Evolutionary conservation across 2,888 invertebrate genomes (phyloP).

Genomic region (Lithosia quadra): DNA sequence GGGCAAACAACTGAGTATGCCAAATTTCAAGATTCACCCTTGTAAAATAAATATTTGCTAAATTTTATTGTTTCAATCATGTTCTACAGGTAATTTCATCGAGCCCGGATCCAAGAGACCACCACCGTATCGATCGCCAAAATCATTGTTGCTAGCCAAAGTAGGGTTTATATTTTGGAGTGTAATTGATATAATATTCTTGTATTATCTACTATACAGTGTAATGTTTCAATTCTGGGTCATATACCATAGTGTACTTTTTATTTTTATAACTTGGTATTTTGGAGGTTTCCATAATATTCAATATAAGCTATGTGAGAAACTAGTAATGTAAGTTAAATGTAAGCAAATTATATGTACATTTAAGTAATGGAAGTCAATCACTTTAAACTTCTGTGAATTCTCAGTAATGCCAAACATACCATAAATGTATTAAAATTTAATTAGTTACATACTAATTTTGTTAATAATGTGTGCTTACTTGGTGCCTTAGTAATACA

Average conservation of each 20-base stretch:
- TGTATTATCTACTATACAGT: slow-evolving; percentile 76
- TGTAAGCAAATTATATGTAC: not conserved
- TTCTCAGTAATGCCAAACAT: slow-evolving; percentile 66
- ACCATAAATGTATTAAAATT: not conserved
- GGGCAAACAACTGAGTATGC: too few relatives aligned
- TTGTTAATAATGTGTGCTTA: not conserved
- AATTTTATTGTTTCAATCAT: not conserved
- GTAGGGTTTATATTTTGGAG: slow-evolving; percentile 90
- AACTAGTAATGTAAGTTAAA: slow-evolving; percentile 33
- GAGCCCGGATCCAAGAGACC: slow-evolving; percentile 65
- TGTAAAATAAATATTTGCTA: too few relatives aligned
- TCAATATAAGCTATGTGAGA: slow-evolving; percentile 82
- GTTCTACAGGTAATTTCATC: slow-evolving; percentile 70
- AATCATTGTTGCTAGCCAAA: slow-evolving; percentile 66
- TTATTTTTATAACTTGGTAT: slow-evolving; percentile 84
- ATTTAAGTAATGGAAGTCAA: slow-evolving; percentile 20
- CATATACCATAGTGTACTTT: slow-evolving; percentile 83
- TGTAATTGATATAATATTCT: slow-evolving; percentile 80
- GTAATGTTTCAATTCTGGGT: slow-evolving; percentile 85
- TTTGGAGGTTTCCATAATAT: slow-evolving; percentile 88
- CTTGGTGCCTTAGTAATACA: not conserved
- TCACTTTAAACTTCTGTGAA: slow-evolving; percentile 54
- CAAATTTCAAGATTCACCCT: too few relatives aligned
- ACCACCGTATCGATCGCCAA: slow-evolving; percentile 61
- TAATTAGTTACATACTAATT: not conserved